Conservation (phyloP, 2,888 invertebrate species). For the Cephus pygmeus region DNA sequence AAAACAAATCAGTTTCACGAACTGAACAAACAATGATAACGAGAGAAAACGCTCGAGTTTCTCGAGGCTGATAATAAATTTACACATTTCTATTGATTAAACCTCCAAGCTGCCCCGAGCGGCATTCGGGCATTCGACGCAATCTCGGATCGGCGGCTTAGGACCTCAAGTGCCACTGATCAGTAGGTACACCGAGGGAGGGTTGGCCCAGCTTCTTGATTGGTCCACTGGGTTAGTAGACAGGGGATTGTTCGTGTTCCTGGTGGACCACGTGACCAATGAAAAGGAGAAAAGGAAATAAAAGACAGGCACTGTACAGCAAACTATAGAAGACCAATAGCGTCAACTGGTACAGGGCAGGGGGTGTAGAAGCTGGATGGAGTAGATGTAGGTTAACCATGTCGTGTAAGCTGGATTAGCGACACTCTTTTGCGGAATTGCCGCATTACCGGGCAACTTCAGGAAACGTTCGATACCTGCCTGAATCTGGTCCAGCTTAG, state of each 20-base stretch:
- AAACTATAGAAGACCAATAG: neutral
- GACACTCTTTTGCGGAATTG: constrained; percentile 19
- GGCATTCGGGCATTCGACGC: constrained; percentile 13
- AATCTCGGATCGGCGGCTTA: constrained; percentile 51
- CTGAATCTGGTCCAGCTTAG: neutral
- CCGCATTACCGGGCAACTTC: constrained; percentile 17
- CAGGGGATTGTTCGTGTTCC: neutral
- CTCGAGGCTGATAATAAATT: constrained; percentile 44
- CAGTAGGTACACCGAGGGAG: neutral
- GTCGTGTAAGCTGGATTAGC: constrained; percentile 25
- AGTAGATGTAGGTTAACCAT: neutral
- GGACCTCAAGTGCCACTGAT: constrained; percentile 7
- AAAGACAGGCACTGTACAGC: neutral
- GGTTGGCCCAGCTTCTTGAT: neutral
- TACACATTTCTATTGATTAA: constrained; percentile 46
- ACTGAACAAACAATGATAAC: constrained; percentile 55
- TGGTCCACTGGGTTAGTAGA: neutral
- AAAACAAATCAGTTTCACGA: constrained; percentile 1
- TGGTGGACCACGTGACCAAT: neutral
- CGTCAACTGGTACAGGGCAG: neutral
- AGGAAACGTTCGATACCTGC: neutral
- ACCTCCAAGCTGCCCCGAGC: neutral
- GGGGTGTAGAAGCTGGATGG: neutral
- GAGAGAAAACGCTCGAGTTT: constrained; percentile 1
- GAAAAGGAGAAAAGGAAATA: neutral